Percentiles rank a stretch among this genome's conserved stretches.
phyloP scores from a whole-genome alignment of 2,888 invertebrate genomes.

The Alcis repandata region DNA sequence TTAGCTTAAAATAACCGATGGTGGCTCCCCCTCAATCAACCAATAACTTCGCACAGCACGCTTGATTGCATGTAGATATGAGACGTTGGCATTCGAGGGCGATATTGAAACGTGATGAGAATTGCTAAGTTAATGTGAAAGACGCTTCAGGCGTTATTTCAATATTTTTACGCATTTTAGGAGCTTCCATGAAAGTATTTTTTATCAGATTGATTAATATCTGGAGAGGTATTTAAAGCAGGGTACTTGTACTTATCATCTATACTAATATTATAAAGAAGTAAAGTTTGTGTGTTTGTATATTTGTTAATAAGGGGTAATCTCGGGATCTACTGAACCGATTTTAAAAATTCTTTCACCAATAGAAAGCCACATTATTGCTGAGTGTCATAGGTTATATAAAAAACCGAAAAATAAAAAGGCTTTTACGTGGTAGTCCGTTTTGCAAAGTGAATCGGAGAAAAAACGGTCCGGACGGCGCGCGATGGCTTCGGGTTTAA shows the following conservation, averaged over 20 bases:
- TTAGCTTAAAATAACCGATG: not conserved
- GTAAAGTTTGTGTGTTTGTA: not conserved
- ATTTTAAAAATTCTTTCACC: too few relatives aligned
- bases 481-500: too few relatives aligned
- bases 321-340: too few relatives aligned
- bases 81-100: slow-evolving; percentile 26
- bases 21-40: not conserved
- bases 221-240: not conserved
- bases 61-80: slow-evolving; percentile 34
- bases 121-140: slow-evolving; percentile 2
- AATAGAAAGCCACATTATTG: too few relatives aligned
- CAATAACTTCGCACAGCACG: slow-evolving; percentile 20
- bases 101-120: slow-evolving; percentile 10
- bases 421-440: too few relatives aligned
- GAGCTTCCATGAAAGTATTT: not conserved
- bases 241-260: too few relatives aligned
- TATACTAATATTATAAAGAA: too few relatives aligned
- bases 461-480: too few relatives aligned
- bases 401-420: too few relatives aligned
- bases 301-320: too few relatives aligned
- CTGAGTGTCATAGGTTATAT: too few relatives aligned
- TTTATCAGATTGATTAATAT: slow-evolving; percentile 10
- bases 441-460: too few relatives aligned
- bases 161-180: slow-evolving; percentile 4
- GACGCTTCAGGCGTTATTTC: not conserved